A percentile compares a stretch with the other conserved stretches of the same genome.
These are phyloP conservation scores for Salticus scenicus DNA, from an alignment of 2,888 invertebrate species.

Conservation along the genomic window DNA sequence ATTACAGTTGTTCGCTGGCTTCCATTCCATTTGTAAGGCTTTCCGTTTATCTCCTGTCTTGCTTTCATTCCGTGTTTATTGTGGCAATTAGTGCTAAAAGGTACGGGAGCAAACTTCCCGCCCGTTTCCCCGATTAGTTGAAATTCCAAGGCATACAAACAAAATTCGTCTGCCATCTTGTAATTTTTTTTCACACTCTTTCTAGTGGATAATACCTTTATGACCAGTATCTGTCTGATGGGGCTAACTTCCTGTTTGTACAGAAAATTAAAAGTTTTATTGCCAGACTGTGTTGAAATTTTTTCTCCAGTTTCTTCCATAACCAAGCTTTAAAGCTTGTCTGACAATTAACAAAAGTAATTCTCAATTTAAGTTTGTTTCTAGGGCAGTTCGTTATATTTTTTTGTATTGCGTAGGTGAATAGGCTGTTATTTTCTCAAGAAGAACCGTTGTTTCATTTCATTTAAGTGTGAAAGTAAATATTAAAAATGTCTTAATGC, in stretches of 20 bases:
- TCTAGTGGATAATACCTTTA: conserved; percentile 63
- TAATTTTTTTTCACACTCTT: conserved; percentile 36
- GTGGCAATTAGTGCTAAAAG: conserved; percentile 70
- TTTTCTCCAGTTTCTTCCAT: conserved; percentile 19
- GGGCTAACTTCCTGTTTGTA: conserved; percentile 64
- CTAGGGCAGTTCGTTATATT: too few species aligned
- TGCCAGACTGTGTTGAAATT: conserved; percentile 47
- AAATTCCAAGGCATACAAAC: conserved; percentile 61
- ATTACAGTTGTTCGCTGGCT: conserved; percentile 65
- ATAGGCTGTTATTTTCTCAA: too few species aligned
- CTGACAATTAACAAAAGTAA: conserved; percentile 56
- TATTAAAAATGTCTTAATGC: too few species aligned
- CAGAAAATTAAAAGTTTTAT: conserved; percentile 68
- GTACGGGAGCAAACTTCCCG: conserved; percentile 53
- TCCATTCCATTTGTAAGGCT: conserved; percentile 66
- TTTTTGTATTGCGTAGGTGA: too few species aligned
- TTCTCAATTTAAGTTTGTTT: conserved; percentile 48
- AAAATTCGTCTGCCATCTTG: conserved; percentile 52
- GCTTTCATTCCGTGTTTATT: conserved; percentile 69
- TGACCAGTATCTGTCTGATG: conserved; percentile 65
- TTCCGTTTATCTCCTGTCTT: conserved; percentile 66
- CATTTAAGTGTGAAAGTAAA: too few species aligned
- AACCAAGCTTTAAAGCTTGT: conserved; percentile 57
- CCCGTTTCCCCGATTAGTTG: conserved; percentile 60
- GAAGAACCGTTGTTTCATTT: too few species aligned